Percentiles rank a stretch among this genome's conserved stretches.
These are phyloP conservation scores for Geococcyx californianus DNA, from an alignment of 2,113 vertebrate species.

Conservation along the genomic window DNA sequence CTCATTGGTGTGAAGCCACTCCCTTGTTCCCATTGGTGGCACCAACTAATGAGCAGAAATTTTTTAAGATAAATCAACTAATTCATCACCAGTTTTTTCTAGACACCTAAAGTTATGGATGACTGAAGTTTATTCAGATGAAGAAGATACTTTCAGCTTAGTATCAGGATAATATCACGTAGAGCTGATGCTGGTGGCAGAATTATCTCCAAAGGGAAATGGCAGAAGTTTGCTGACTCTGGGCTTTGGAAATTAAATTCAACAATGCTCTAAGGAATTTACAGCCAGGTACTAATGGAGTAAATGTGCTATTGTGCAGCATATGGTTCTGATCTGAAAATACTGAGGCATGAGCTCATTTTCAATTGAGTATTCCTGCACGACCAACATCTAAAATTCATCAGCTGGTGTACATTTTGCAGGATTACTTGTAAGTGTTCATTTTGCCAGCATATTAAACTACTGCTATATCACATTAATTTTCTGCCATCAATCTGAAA, in stretches of 20 bases:
- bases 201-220: neutral
- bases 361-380: neutral
- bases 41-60: neutral
- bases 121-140: neutral
- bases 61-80: neutral
- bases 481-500: neutral
- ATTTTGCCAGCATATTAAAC: neutral
- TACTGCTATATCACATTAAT: neutral
- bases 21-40: neutral
- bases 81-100: neutral
- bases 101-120: neutral
- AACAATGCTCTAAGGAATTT: slow-evolving; percentile 13
- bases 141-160: neutral
- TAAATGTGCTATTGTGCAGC: neutral
- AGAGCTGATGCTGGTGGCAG: neutral
- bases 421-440: slow-evolving; percentile 9
- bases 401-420: slow-evolving; percentile 14
- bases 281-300: neutral
- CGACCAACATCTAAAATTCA: slow-evolving; percentile 37
- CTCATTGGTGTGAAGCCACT: neutral
- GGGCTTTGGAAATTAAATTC: neutral
- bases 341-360: slow-evolving; percentile 9
- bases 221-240: neutral
- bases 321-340: slow-evolving; percentile 41
- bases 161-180: neutral